Base-by-base conservation (phyloP, 2,888 invertebrate species). In the Dasysyrphus tricinctus region DNA sequence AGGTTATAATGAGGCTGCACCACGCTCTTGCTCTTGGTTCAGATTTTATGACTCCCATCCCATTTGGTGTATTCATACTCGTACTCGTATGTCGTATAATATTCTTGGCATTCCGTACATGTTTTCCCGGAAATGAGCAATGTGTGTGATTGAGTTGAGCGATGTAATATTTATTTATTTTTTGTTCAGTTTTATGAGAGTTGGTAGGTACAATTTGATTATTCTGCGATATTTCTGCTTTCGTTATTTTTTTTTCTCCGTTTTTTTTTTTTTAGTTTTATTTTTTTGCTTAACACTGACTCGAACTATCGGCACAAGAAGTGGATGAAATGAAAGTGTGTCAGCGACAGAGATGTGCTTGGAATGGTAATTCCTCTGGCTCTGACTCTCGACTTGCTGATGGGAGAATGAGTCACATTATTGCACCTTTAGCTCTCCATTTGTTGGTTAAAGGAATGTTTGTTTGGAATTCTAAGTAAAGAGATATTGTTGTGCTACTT, bases 251-350 rank as follows among this genome's bases (percentile, higher is more conserved):
- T 77, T 54, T 61, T 42, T 19, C 42, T 29, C 44, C 4, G 11
- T 51, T 54, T 29, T 56, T 54, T 54, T 34, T 57, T 32, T 32
- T 5, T 32, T 32, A 24, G 2, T 32, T 32, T 32, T 32, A 6
- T 32, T 32, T 49, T 72, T 61, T 14, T 69, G 7, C 14, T 44
- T 63, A 39, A 72, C 16, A 42, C n/a, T 29, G 54, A 61, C 37
- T 51, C 34, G 19, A 44, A 51, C 59, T 70, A 51, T 69, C 19
- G 39, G 63, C 51, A 76, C 14, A 76, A 76, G 67, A 74, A 73
- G 24, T 65, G 86, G 86, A 86, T 78, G 82, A 82, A 86, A 86
- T 78, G 82, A 82, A 86, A 86, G 82, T 86, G 79, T 86, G 86
- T 86, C 86, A 82, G 54, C 61, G 75, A 47, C 57, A 65, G 59